Evolutionary conservation across 2,797 vertebrate genomes (phyloP), one percentile per base, ranked within the genome.

Genomic region (Centropyge bicolor): DNA sequence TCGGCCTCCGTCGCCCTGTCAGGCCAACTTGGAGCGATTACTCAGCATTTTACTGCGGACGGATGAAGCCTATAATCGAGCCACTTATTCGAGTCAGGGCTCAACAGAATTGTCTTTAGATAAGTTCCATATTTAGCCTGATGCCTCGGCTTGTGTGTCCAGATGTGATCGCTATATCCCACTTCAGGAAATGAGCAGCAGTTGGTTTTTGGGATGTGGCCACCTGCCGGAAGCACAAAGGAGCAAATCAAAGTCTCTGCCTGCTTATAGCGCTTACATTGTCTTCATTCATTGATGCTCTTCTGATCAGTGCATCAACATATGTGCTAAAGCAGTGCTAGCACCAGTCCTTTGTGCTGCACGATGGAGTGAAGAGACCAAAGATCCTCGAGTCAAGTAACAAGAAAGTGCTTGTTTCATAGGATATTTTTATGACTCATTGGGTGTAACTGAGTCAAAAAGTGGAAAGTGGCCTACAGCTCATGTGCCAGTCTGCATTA

Each of bases 181-280:
- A 49, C 55, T 55, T 77, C 83, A 91, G 90, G 88, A 92, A 90
- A 91, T 91, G 76, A 91, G 89, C 66, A 78, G 84, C 63, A 64
- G 72, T 82, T 77, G 74, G 55, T 64, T 31, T 73, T 81, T 51
- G 81, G 63, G 59, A 61, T 57, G 38, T 10, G 68, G 71, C 76
- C 70, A 80, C 73, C 73, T 85, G 64, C 67, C 81, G 72, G 76
- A 84, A 76, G 59, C 52, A 74, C 41, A 55, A 40, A 43, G 74
- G 67, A 63, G 65, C 35, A 22, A 49, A 48, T 31, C 16, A 40
- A 65, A 54, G 67, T 67, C 62, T 66, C n/a, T 59, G 19, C 59
- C 65, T n/a, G 48, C 22, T 64, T 55, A 55, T 5, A 46, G 62
- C 17, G 17, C 8, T 67, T 49, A 63, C 12, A 51, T 40, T 35